Evolutionary conservation across 2,113 vertebrate species (phyloP), one percentile per base, ranked within the genome.

Genomic region (Camarhynchus parvulus): DNA sequence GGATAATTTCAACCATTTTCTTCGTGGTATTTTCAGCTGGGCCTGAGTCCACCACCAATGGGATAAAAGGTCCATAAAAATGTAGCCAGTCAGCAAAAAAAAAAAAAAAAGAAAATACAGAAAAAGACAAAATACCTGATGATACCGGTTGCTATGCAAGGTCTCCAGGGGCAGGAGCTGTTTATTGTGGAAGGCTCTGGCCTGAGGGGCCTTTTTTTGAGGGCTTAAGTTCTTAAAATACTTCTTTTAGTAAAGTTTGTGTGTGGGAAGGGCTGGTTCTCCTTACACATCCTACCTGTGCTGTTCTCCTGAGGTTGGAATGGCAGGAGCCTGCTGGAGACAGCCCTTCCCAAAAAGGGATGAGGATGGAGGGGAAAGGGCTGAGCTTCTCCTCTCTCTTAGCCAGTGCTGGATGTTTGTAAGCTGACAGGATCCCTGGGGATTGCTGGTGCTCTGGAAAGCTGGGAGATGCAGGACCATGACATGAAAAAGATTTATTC

Each of bases 31-130:
- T 95, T 93, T 86, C 83, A 81, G 80, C 82, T 69, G 90, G 94
- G 76, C 83, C 85, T 61, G 49, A 67, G 28, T 80, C 42, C 66
- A 86, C 79, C 82, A 52, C 46, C 24, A 52, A 67, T 52, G 76
- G 56, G 86, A 61, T 33, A 20, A 79, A 91, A 87, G 83, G 87
- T 74, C 94, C 92, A 23, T 30, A 74, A 81, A 94, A 88, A 93
- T 63, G 88, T 94, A 91, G 95, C 91, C 92, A 95, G 96, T 41
- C 82, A 96, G 94, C 77, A 89, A 94, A 90, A 93, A 95, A 91
- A 28, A 33, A 62, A 17, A 7, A 88, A 84, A 69, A 3, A 24
- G 11, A 11, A 23, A 47, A 23, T 13, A 14, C 9, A 9, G 42
- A 42, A 37, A 52, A 44, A 15, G 13, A 68, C 55, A 58, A 70